Evolutionary conservation across 2,113 vertebrate genomes (phyloP), one percentile per base, ranked within the genome.

Genomic region (Microtus montanus): DNA sequence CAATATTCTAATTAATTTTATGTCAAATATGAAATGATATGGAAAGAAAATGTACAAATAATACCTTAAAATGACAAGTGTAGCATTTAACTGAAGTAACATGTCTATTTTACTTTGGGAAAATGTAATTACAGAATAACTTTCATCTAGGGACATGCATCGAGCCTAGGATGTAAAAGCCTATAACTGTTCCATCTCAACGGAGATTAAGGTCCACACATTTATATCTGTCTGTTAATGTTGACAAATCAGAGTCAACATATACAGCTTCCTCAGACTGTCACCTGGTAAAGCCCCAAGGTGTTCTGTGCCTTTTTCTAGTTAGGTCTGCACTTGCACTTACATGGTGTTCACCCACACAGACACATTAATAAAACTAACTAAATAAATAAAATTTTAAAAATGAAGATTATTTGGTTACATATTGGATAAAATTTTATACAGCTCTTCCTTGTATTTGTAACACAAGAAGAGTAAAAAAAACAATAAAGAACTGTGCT

Each of bases 21-120:
- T 41, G 52, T 77, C 66, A 82, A 92, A 89, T 5, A 11, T 82
- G 68, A 93, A 87, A 87, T 82, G 52, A 54, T 14, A 54, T 54
- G 52, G 52, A 54, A 54, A 54, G 52, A 66, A 24, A 92, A 94
- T 61, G 7, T n/a, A 95, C 85, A 96, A 85, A 54, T 47, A 85
- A 85, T 41, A 0, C 20, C 77, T 14, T 14, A 68, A 92, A 92
- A 91, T 92, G 14, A 38, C 79, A 94, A 83, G 30, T 78, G 4
- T 24, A 86, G 49, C 38, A 89, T 68, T 88, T 78, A 92, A 92
- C 66, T 91, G 35, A 92, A 70, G 30, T 79, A 74, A 49, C 11
- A 19, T 71, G 49, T 44, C 13, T 44, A 91, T 86, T 64, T 90
- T 89, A 41, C 71, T 41, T 68, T 87, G 82, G 74, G 64, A 95